Evolutionary conservation across 1,140 invertebrate genomes (phyloP), one percentile per base, ranked within the genome.

Genomic region (Drosophila pseudoobscura): DNA sequence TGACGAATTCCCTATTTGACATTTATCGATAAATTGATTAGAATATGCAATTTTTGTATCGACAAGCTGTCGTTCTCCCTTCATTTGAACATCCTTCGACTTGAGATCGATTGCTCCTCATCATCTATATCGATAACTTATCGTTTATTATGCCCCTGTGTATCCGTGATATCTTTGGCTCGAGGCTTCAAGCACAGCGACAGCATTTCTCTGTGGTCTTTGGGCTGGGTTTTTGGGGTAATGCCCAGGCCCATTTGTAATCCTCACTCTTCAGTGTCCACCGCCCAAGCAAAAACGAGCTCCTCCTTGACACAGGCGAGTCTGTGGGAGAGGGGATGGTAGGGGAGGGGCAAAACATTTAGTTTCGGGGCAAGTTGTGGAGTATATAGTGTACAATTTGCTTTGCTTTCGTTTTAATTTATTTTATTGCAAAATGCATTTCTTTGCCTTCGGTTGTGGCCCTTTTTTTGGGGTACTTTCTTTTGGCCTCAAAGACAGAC

Each of bases 341-440:
- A 11, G 35, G 11, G 4, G 11, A 2, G 35, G 3, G 0, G 35
- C 3, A 3, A 39, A 39, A 54, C 57, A 59, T 83, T 83, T 68
- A 58, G 65, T 56, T 83, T 82, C 50, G 59, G 55, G 58, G 64
- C 61, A 82, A 73, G 57, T 70, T 77, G 57, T 54, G 49, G 52
- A 61, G 73, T 43, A 60, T 29, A 20, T 20, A 2, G 20, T 20
- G 20, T 20, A 78, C 68, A 79, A 83, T 79, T 83, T 72, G 80
- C 59, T 83, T 83, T 63, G 75, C 80, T 84, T 79, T 83, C 75
- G 62, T 84, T 79, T 79, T 84, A 83, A 83, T 83, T 84, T 83
- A 83, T 83, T 83, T 84, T 64, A 83, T 72, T 64, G 62, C 71
- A 58, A 80, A 80, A 78, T 80, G 78, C 78, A 80, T 78, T 79